Evolutionary conservation across 2,888 invertebrate species (phyloP).

Genomic region (Tenthredo livida): DNA sequence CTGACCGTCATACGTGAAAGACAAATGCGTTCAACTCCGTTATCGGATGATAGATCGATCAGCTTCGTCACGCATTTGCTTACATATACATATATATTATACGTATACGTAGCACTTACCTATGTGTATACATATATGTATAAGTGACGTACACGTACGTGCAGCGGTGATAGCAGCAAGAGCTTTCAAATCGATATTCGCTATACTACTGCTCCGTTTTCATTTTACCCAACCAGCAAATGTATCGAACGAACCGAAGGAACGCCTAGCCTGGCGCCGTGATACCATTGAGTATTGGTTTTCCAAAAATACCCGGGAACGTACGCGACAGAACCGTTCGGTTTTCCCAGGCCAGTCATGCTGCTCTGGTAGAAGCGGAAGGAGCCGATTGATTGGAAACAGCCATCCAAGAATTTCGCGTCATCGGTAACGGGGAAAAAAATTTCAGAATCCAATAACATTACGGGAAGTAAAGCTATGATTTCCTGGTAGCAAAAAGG

Average conservation of each 20-base stretch:
- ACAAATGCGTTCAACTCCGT: constrained; percentile 18
- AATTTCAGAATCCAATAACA: constrained; percentile 37
- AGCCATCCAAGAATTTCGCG: constrained; percentile 69
- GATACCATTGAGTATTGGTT: constrained; percentile 47
- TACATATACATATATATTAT: not conserved
- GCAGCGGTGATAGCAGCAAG: not conserved
- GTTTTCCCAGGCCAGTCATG: constrained; percentile 75
- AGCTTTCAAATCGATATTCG: constrained; percentile 42
- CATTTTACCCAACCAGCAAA: constrained; percentile 37
- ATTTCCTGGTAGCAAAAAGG: constrained; percentile 74
- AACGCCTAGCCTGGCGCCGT: not conserved
- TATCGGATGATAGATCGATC: constrained; percentile 1
- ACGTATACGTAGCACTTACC: not conserved
- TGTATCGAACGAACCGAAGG: constrained; percentile 20
- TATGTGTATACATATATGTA: not conserved
- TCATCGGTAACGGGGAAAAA: constrained; percentile 60
- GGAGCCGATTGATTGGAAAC: constrained; percentile 78
- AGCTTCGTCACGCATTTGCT: constrained; percentile 21
- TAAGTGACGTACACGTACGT: not conserved
- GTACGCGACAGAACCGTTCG: constrained; percentile 76
- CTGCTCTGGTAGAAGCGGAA: constrained; percentile 76
- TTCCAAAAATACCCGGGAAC: constrained; percentile 62
- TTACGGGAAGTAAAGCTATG: constrained; percentile 61
- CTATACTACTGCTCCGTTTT: constrained; percentile 14
- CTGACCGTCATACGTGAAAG: constrained; percentile 46